A percentile compares a stretch with the other conserved stretches of the same genome.
Evolutionary conservation across 2,888 invertebrate species (phyloP).

Genomic region (Camptogramma bilineatum): DNA sequence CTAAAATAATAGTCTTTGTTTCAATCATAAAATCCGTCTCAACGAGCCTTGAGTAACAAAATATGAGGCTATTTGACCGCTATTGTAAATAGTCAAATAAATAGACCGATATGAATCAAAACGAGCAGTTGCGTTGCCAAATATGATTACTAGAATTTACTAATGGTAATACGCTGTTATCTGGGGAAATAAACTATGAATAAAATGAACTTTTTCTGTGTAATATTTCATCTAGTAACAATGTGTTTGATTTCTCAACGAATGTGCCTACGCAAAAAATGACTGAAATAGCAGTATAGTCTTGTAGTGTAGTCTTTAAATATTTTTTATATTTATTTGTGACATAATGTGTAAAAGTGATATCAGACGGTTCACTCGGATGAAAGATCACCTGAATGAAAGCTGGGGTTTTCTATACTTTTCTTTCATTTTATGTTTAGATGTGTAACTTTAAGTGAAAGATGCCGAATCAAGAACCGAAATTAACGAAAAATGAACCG

Average conservation of each 20-base stretch:
- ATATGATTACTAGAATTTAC: constrained; percentile 37
- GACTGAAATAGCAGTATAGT: too few relatives aligned
- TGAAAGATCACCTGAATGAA: too few relatives aligned
- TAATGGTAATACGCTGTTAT: constrained; percentile 25
- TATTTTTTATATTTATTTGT: too few relatives aligned
- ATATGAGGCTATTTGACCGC: constrained; percentile 33
- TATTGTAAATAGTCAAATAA: constrained; percentile 43
- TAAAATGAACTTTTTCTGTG: constrained; percentile 23
- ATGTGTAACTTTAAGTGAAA: too few relatives aligned
- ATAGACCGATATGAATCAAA: constrained; percentile 50
- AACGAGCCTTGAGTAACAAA: constrained; percentile 47
- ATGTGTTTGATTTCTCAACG: not conserved
- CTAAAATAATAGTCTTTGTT: constrained; percentile 25
- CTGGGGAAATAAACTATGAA: constrained; percentile 19
- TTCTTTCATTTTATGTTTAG: too few relatives aligned
- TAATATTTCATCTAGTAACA: not conserved
- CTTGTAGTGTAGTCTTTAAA: too few relatives aligned
- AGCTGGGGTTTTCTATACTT: too few relatives aligned
- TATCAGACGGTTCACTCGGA: too few relatives aligned
- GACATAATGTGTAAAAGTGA: too few relatives aligned
- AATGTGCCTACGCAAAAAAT: not conserved
- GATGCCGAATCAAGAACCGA: too few relatives aligned
- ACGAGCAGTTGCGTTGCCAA: constrained; percentile 42
- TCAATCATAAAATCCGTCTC: constrained; percentile 33
- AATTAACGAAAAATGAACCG: too few relatives aligned